These are phyloP conservation scores for Chloroceryle inda DNA, from an alignment of 2,797 vertebrate genomes.

Conservation along the genomic window DNA sequence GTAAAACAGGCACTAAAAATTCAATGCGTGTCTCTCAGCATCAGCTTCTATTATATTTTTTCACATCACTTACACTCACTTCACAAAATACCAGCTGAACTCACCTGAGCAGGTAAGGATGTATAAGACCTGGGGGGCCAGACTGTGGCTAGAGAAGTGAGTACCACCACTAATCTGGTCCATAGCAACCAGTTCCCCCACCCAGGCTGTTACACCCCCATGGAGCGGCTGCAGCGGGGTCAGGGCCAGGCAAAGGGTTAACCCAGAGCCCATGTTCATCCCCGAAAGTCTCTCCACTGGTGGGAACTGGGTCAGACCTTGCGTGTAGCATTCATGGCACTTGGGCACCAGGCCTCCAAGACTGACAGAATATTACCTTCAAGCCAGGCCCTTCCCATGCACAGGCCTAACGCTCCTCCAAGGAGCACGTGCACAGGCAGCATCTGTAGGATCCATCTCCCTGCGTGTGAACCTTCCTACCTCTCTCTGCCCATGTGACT, in stretches of 20 bases:
- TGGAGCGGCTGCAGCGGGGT: rapidly evolving
- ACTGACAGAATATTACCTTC: neutral
- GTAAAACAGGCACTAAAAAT: neutral
- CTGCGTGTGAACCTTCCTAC: rapidly evolving
- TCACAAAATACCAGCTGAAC: neutral
- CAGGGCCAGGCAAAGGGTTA: neutral
- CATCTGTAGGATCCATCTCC: neutral
- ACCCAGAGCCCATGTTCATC: neutral
- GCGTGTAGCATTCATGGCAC: rapidly evolving
- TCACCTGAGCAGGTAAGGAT: neutral
- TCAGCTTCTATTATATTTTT: neutral
- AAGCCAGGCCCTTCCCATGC: neutral
- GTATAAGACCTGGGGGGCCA: rapidly evolving
- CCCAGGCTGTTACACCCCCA: neutral
- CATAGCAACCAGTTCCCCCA: rapidly evolving
- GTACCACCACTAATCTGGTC: neutral
- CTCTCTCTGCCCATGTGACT: neutral
- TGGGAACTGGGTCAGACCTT: neutral
- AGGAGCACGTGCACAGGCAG: neutral
- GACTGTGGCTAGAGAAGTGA: rapidly evolving
- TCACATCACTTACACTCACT: neutral
- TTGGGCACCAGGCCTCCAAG: neutral
- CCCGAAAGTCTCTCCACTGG: rapidly evolving
- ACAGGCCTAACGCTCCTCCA: neutral
- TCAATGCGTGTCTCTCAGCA: neutral